These are phyloP conservation scores for Hippocampus comes DNA, from an alignment of 2,113 vertebrate genomes.

Conservation along the genomic window DNA sequence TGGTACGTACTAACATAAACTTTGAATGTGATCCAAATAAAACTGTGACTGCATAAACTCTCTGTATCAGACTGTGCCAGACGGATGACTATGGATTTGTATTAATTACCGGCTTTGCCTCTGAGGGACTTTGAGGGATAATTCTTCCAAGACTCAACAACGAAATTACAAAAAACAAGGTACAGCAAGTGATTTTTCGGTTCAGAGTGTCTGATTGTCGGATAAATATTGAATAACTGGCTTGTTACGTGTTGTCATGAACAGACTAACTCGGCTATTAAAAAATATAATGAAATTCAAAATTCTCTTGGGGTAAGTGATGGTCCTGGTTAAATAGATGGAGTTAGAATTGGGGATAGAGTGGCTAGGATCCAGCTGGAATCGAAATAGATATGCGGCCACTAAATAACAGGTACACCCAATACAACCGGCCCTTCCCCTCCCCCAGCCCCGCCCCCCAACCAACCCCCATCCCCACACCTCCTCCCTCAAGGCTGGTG, in stretches of 20 bases:
- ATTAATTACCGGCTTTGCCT: no score
- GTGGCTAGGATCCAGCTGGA: constrained; percentile 55
- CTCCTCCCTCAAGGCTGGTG: constrained; percentile 91
- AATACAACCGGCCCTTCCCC: constrained; percentile 70
- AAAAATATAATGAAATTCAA: background rate
- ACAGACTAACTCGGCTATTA: background rate
- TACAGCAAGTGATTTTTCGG: background rate
- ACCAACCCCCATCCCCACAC: constrained; percentile 36
- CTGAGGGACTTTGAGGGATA: no score
- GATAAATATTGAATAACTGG: background rate
- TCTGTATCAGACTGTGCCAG: no score
- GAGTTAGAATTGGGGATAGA: constrained; percentile 60
- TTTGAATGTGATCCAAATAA: no score
- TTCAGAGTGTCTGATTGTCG: background rate
- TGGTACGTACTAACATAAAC: no score
- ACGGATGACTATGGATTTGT: no score
- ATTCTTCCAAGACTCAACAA: background rate
- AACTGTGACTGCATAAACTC: no score
- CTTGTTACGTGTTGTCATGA: background rate
- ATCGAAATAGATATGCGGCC: constrained; percentile 57
- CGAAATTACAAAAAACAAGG: background rate
- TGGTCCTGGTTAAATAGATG: constrained; percentile 87
- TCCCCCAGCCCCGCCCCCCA: background rate
- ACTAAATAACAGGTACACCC: constrained; percentile 91
- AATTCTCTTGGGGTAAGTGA: constrained; percentile 62